Evolutionary conservation across 2,797 vertebrate species (phyloP).

Genomic region (Sebastes hubbsi): DNA sequence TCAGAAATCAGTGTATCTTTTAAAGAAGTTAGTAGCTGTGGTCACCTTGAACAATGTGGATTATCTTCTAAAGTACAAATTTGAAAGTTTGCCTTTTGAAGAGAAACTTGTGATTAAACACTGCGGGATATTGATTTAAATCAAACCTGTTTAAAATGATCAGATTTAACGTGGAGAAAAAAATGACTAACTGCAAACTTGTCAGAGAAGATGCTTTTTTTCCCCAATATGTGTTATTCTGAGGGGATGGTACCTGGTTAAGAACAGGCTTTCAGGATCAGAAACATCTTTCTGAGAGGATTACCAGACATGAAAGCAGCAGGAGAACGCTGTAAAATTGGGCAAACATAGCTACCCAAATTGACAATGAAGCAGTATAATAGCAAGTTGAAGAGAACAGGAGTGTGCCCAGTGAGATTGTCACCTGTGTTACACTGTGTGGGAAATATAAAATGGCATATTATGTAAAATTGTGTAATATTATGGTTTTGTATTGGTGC

Average conservation of each 20-base stretch:
- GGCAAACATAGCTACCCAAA: not conserved
- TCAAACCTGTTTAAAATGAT: no score
- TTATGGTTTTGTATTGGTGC: not conserved
- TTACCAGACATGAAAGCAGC: not conserved
- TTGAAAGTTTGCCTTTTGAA: no score
- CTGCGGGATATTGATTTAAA: no score
- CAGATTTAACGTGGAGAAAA: no score
- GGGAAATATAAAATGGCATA: not conserved
- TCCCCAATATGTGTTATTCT: not conserved
- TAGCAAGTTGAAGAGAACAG: not conserved
- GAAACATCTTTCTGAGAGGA: not conserved
- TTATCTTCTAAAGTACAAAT: no score
- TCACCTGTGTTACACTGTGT: not conserved
- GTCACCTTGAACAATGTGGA: no score
- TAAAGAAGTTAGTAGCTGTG: no score
- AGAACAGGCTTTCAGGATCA: not conserved
- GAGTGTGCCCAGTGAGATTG: not conserved
- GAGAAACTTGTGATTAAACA: no score
- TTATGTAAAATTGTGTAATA: not conserved
- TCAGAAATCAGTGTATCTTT: no score
- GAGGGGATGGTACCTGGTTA: not conserved
- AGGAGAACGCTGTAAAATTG: not conserved
- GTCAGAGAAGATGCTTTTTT: no score
- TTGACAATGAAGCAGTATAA: not conserved
- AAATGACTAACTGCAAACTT: no score